A percentile compares a stretch with the other conserved stretches of the same genome.
Evolutionary conservation across 2,888 invertebrate genomes (phyloP).

Genomic region (Gymnocheta viridis): DNA sequence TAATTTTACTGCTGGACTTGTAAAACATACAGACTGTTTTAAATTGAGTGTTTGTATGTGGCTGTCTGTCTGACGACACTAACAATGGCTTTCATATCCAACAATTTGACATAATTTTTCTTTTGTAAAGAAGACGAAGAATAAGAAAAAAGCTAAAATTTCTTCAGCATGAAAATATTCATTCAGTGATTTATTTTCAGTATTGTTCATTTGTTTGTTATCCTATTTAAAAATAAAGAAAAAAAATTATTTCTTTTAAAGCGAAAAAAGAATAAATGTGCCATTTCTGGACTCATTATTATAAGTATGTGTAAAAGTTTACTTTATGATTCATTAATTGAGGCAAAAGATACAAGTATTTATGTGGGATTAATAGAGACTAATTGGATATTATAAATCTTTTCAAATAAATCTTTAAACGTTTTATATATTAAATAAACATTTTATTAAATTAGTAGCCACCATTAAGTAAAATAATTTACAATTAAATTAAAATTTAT

Average conservation of each 20-base stretch:
- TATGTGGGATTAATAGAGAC: constrained; percentile 43
- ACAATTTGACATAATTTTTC: constrained; percentile 67
- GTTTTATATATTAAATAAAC: constrained; percentile 1
- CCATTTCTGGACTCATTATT: constrained; percentile 24
- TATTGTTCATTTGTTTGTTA: constrained; percentile 52
- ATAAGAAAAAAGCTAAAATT: constrained; percentile 11
- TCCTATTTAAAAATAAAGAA: constrained; percentile 49
- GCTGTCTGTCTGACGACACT: neutral
- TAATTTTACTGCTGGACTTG: constrained; percentile 42
- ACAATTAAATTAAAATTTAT: neutral
- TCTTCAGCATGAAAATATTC: neutral
- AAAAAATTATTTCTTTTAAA: neutral
- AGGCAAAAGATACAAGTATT: neutral
- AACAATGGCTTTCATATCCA: constrained; percentile 21
- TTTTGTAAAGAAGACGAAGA: constrained; percentile 20
- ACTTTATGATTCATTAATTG: constrained; percentile 56
- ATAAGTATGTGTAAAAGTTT: constrained; percentile 15
- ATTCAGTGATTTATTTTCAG: constrained; percentile 44
- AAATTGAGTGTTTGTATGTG: neutral
- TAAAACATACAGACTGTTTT: constrained; percentile 11
- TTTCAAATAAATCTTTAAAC: constrained; percentile 7
- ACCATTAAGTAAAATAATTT: neutral
- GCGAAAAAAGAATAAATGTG: neutral
- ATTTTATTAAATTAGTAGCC: neutral
- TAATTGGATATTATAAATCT: constrained; percentile 48